Evolutionary conservation across 2,888 invertebrate species (phyloP), one percentile per base, ranked within the genome.

Genomic region (Nineta flava): DNA sequence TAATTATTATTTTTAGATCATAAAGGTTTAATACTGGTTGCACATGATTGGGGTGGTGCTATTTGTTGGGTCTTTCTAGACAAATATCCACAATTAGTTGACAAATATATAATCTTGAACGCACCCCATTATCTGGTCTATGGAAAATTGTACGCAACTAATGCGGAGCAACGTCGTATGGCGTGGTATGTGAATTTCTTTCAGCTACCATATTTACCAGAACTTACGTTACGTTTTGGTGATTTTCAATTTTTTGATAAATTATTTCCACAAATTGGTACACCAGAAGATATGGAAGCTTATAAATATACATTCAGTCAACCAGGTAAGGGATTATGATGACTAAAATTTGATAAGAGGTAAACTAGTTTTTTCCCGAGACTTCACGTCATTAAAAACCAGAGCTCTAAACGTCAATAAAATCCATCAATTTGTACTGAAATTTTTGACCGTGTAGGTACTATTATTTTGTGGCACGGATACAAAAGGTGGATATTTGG

Each of bases 11-110:
- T 62, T 63, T 7, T 57, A 75, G 75, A 73, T 50, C 66, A 68
- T 17, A 66, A 73, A 46, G 73, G 73, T 55, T 73, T 68, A 55
- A 72, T 74, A 43, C 58, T 83, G 9, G 69, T 81, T 2, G 71
- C 73, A 1, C 82, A 83, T 64, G 83, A 83, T 61, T 82, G 81
- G 81, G 83, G 83, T 51, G 80, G 77, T 47, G 53, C 72, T 9
- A 61, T 82, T 2, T 74, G 74, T 1, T 77, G 74, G 68, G 57
- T 59, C 35, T 70, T 78, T 57, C 70, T 76, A 1, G 65, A 69
- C 42, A 55, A 58, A 2, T 66, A 78, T 57, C 77, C 79, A 1
- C 71, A 79, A 2, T 60, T 73, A 53, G 60, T 82, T 38, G 73
- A 72, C 10, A 65, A 65, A 17, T 64, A 77, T 42, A 63, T 82